Base-by-base conservation (phyloP, 2,113 vertebrate genomes). In the Sapayoa aenigma region DNA sequence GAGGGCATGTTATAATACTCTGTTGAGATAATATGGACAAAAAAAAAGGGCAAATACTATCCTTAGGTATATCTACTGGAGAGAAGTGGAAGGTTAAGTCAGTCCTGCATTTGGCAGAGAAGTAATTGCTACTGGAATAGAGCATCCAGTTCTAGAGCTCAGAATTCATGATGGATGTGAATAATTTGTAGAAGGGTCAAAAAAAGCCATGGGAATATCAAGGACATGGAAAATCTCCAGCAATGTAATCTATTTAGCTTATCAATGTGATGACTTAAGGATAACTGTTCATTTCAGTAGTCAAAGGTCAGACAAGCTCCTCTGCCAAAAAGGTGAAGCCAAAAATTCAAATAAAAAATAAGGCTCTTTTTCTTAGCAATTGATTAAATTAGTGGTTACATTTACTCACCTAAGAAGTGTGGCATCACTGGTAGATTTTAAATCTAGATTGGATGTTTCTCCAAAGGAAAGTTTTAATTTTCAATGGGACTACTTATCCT, bases 161-260 rank as follows among this genome's bases (percentile, higher is more conserved):
- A 77, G 86, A 92, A 80, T 67, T 92, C 39, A 31, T 95, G 95
- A 96, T 87, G 73, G 56, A 94, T 97, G 56, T 87, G 80, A 89
- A 89, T 72, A 91, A 95, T 84, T 92, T 95, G 94, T 60, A 94
- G 65, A 92, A 87, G 53, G 95, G 95, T 96, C 94, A 96, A 75
- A 79, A 91, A 94, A 95, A 96, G 93, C 89, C 94, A 89, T 96
- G 94, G 84, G 94, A 96, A 95, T 95, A 90, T 87, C 92, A 91
- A 94, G 87, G 86, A 87, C 56, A 84, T 97, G 91, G 96, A 96
- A 89, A 81, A 2, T 71, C 80, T 94, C 94, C 95, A 97, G 84
- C 47, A 91, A 49, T 87, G 74, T 85, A 94, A 87, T 88, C 93
- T 93, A 83, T 72, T 93, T 89, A 82, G 72, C 23, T 96, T 94